Evolutionary conservation across 2,888 invertebrate genomes (phyloP).

Genomic region (Rosalia funebris): DNA sequence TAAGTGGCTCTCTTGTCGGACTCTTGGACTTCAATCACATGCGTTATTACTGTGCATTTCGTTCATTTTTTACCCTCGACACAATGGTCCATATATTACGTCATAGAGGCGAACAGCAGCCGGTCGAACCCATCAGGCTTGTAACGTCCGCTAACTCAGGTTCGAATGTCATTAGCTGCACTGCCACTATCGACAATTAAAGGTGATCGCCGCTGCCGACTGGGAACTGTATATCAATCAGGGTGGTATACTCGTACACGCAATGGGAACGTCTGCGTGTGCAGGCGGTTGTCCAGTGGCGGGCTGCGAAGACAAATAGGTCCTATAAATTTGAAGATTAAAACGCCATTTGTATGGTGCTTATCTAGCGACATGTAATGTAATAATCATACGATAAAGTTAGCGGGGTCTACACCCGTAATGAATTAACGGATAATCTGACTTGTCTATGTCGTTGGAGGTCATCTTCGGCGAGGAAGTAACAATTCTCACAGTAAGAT

Average conservation of each 20-base stretch:
- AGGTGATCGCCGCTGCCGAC: slow-evolving; percentile 51
- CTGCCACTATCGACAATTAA: slow-evolving; percentile 58
- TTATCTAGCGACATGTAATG: neutral
- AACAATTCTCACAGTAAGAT: no score
- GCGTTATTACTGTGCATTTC: slow-evolving; percentile 60
- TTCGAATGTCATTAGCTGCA: slow-evolving; percentile 50
- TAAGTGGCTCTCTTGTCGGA: slow-evolving; percentile 55
- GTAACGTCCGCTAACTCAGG: slow-evolving; percentile 1
- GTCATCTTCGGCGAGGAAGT: no score
- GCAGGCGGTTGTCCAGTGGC: no score
- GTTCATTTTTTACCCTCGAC: slow-evolving; percentile 57
- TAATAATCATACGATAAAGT: neutral
- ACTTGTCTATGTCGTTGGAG: no score
- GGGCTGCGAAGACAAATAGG: no score
- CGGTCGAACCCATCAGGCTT: slow-evolving; percentile 2
- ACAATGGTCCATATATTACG: slow-evolving; percentile 64
- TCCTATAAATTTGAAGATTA: neutral
- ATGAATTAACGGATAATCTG: neutral
- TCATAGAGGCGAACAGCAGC: slow-evolving; percentile 16
- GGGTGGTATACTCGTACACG: slow-evolving; percentile 17
- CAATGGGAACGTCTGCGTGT: no score
- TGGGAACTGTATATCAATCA: slow-evolving; percentile 49
- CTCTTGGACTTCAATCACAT: slow-evolving; percentile 56
- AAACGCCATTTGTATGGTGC: neutral
- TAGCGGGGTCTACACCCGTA: no score